These are phyloP conservation scores for Phoenicopterus ruber DNA, from an alignment of 2,113 vertebrate species.

Conservation along the genomic window DNA sequence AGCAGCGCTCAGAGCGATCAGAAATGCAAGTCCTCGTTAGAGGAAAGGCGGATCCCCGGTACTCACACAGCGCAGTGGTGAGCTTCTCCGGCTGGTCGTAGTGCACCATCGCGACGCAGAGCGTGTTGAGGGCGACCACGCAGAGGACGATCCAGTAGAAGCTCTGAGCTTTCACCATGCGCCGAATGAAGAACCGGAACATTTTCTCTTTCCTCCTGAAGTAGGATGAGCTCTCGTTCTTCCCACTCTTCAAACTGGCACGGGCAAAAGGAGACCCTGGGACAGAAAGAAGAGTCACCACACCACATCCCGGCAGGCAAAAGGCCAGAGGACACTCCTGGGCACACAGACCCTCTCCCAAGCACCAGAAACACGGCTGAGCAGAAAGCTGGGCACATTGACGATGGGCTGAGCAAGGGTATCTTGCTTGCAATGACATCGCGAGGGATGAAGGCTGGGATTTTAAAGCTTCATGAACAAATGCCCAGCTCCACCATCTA, in stretches of 20 bases:
- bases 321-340: background rate
- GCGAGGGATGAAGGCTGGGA: background rate
- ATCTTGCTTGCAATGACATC: background rate
- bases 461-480: background rate
- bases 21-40: accelerated
- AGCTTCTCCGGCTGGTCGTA: slow-evolving; percentile 91
- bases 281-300: slow-evolving; percentile 16
- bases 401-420: background rate
- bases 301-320: background rate
- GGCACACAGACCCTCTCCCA: background rate
- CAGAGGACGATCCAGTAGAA: slow-evolving; percentile 97
- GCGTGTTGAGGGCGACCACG: slow-evolving; percentile 91
- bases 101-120: slow-evolving; percentile 96
- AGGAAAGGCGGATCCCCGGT: background rate
- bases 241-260: slow-evolving; percentile 88
- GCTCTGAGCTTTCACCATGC: slow-evolving; percentile 94
- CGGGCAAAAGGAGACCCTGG: slow-evolving; percentile 91
- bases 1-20: background rate
- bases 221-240: slow-evolving; percentile 90
- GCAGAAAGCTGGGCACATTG: background rate
- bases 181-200: slow-evolving; percentile 92
- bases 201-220: slow-evolving; percentile 93
- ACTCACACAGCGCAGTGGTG: slow-evolving; percentile 90
- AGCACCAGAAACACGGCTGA: background rate
- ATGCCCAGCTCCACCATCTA: background rate